Conservation (phyloP, 2,113 vertebrate species). For the Cyanistes caeruleus region DNA sequence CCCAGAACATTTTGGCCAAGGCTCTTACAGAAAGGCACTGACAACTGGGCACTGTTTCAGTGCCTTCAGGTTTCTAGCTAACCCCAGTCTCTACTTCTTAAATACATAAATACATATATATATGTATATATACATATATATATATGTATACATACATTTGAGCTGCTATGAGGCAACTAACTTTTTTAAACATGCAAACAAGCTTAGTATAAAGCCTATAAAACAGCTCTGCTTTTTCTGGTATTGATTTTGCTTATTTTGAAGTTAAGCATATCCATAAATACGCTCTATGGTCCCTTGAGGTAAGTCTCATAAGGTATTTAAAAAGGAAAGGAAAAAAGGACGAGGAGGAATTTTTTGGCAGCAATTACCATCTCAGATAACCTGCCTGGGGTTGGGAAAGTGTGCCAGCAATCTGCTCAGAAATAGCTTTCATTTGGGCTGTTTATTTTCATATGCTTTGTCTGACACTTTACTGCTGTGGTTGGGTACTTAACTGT, state of each 20-base stretch:
- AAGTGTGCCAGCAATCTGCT: constrained; percentile 64
- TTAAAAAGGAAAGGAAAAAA: constrained; percentile 51
- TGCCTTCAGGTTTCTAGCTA: constrained; percentile 11
- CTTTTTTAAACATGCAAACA: constrained; percentile 49
- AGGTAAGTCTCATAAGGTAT: constrained; percentile 63
- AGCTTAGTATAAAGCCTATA: constrained; percentile 32
- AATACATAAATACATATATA: constrained; percentile 38
- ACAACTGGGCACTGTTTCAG: background rate
- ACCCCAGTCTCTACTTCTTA: background rate
- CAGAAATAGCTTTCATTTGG: constrained; percentile 72
- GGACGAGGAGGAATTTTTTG: constrained; percentile 55
- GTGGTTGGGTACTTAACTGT: constrained; percentile 73
- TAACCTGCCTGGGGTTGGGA: constrained; percentile 67
- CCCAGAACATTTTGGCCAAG: background rate
- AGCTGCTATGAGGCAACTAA: constrained; percentile 13
- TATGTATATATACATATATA: background rate
- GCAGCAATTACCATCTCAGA: constrained; percentile 67
- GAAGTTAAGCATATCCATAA: constrained; percentile 55
- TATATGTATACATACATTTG: background rate
- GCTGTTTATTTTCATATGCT: constrained; percentile 77
- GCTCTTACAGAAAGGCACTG: background rate
- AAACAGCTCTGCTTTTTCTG: constrained; percentile 15
- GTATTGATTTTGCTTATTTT: constrained; percentile 63
- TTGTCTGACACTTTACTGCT: constrained; percentile 69
- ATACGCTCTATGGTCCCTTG: constrained; percentile 37